phyloP scores from a whole-genome alignment of 1,140 invertebrate genomes.

The Trachymyrmex septentrionalis region DNA sequence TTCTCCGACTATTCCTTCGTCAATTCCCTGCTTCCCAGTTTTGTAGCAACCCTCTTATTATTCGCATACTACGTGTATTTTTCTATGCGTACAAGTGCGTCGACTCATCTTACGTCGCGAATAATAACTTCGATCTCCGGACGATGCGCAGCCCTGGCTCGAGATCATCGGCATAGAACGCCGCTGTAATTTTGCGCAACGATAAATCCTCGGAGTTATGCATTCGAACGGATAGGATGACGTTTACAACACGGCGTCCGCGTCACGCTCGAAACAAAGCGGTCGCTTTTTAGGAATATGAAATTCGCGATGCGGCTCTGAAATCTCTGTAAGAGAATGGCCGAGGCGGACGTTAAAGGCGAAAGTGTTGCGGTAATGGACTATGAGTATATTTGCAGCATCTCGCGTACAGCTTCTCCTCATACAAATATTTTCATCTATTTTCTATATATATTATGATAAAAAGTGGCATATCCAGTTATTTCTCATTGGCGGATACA shows the following conservation, averaged over 20 bases:
- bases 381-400: slow-evolving; percentile 12
- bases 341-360: neutral
- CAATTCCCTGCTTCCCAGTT: no score
- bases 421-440: neutral
- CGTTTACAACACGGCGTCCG: slow-evolving; percentile 27
- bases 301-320: neutral
- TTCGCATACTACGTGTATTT: no score
- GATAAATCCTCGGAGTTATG: slow-evolving; percentile 57
- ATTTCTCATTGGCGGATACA: neutral
- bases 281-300: slow-evolving; percentile 37
- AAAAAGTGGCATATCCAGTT: neutral
- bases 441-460: neutral
- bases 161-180: slow-evolving; percentile 8
- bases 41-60: no score
- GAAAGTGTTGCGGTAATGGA: neutral
- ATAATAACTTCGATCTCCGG: slow-evolving; percentile 20
- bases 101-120: slow-evolving; percentile 6
- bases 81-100: neutral
- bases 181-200: slow-evolving; percentile 26
- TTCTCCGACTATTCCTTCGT: no score
- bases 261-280: slow-evolving; percentile 13
- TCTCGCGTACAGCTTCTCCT: neutral
- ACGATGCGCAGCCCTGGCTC: no score
- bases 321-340: neutral
- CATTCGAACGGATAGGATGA: slow-evolving; percentile 10